Evolutionary conservation across 1,140 invertebrate species (phyloP).

Genomic region (Tetragonula clypearis): DNA sequence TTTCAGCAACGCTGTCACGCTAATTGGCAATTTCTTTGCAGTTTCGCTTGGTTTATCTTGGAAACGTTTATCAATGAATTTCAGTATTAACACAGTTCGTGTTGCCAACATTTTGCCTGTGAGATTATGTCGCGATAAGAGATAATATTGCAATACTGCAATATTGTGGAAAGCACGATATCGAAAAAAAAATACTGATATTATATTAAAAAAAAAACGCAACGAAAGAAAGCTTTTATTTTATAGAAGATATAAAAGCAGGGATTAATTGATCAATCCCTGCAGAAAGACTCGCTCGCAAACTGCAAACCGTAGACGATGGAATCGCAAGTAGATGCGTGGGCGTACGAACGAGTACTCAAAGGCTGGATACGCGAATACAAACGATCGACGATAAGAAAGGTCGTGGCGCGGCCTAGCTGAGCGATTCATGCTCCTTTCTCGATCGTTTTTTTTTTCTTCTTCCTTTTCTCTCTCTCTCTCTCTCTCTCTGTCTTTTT

Average conservation of each 20-base stretch:
- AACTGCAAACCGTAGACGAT: background rate
- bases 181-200: too few relatives aligned
- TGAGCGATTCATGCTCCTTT: constrained; percentile 40
- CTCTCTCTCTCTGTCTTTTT: too few relatives aligned
- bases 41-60: background rate
- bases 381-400: constrained; percentile 61
- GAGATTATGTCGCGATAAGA: too few relatives aligned
- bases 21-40: background rate
- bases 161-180: too few relatives aligned
- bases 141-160: too few relatives aligned
- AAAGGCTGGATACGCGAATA: constrained; percentile 37
- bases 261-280: background rate
- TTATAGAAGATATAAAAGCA: too few relatives aligned
- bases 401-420: constrained; percentile 57
- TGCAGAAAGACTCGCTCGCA: background rate
- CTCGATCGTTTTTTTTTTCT: constrained; percentile 18
- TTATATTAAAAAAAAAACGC: too few relatives aligned
- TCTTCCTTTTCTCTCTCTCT: too few relatives aligned
- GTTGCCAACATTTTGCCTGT: too few relatives aligned
- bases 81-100: too few relatives aligned
- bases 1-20: background rate
- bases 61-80: too few relatives aligned
- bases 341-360: constrained; percentile 12
- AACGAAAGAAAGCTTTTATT: too few relatives aligned
- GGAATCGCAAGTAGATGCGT: constrained; percentile 1